Base-by-base conservation (phyloP, 2,113 vertebrate genomes). In the Tetrax tetrax region DNA sequence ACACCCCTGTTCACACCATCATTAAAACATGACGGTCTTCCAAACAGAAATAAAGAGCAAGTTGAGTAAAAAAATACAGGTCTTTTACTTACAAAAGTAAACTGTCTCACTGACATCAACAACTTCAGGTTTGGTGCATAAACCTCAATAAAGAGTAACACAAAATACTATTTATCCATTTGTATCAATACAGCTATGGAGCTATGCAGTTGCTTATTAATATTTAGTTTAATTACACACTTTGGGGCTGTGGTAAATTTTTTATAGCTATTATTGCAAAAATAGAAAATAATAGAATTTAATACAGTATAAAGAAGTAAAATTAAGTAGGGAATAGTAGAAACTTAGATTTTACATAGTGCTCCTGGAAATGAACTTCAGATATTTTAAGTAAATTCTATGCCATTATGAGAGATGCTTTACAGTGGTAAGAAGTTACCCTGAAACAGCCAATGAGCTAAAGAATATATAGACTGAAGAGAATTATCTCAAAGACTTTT, bases 341-440 rank as follows among this genome's bases (percentile, higher is more conserved):
- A 79, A 90, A 72, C 60, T 81, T 66, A 54, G 33, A 87, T 93
- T 92, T 96, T 89, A 92, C 19, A 57, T 41, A 72, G 35, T 83
- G 53, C 85, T 35, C 75, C 78, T 51, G 59, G 79, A 59, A 60
- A 83, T 66, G 77, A 53, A 80, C 21, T 89, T 59, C 33, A 94
- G 74, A 19, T 41, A 41, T 89, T 96, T 78, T 48, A 88, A 72
- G 87, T 31, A 54, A 95, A 47, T 86, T 92, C 24, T 87, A 54
- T 23, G 87, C 21, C 66, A 83, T 9, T 48, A 83, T 50, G 27
- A 95, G 56, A 95, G 38, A 78, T 70, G 15, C 80, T 90, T 78
- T 56, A 48, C 66, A 76, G 38, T 28, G 14, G 15, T 23, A 65
- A 77, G 48, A 90, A 89, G 24, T 65, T 83, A 76, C 25, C 83